Evolutionary conservation across 2,113 vertebrate genomes (phyloP).

Genomic region (Rhabdomys dilectus): DNA sequence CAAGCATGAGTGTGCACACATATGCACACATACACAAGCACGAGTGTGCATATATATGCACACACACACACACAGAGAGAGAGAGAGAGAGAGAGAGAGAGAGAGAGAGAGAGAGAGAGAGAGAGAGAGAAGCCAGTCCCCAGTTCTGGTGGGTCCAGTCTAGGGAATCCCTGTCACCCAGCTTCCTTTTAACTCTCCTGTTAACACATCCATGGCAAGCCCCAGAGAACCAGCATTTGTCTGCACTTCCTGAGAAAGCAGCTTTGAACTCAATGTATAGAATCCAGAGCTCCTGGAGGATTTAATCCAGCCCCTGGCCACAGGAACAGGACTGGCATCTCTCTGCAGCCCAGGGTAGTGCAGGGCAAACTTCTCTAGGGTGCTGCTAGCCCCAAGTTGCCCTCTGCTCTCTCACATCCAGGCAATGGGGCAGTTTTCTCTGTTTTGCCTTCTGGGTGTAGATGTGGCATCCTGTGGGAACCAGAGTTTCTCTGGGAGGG

Average conservation of each 20-base stretch:
- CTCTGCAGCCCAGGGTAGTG: fast-evolving
- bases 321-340: fast-evolving
- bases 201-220: background rate
- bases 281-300: constrained; percentile 55
- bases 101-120: too few species aligned
- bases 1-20: too few species aligned
- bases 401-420: background rate
- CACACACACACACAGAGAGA: too few species aligned
- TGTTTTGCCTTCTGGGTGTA: fast-evolving
- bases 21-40: too few species aligned
- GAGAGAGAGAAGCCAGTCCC: too few species aligned
- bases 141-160: fast-evolving
- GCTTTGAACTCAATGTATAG: constrained; percentile 31
- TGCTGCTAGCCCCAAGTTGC: background rate
- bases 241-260: constrained; percentile 1
- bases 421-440: background rate
- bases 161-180: fast-evolving
- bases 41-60: too few species aligned
- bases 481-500: background rate
- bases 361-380: fast-evolving
- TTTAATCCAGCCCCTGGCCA: background rate
- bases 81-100: too few species aligned
- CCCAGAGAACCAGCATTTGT: background rate
- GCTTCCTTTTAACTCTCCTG: background rate
- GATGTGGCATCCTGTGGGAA: background rate